Percentiles rank a stretch among this genome's conserved stretches.
These are phyloP conservation scores for Musca domestica DNA, from an alignment of 1,140 invertebrate species.

Conservation along the genomic window DNA sequence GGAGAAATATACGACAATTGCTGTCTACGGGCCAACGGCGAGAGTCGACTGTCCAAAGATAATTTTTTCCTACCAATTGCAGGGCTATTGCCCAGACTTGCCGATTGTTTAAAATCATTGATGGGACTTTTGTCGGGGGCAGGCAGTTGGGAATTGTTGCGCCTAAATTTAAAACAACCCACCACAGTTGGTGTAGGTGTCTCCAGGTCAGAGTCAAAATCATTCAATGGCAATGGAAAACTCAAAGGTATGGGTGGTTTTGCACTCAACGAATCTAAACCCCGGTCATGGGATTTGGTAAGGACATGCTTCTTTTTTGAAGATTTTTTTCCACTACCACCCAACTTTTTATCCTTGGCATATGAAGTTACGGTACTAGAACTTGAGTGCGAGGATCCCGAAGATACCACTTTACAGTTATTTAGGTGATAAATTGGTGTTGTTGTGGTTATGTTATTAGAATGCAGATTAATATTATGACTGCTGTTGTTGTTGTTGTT, in stretches of 20 bases:
- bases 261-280: neutral
- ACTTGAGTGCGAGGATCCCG: neutral
- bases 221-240: slow-evolving; percentile 14
- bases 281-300: slow-evolving; percentile 14
- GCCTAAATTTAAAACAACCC: slow-evolving; percentile 43
- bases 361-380: neutral
- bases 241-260: neutral
- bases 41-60: slow-evolving; percentile 40
- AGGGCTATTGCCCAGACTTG: slow-evolving; percentile 48
- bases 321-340: neutral
- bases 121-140: slow-evolving; percentile 21
- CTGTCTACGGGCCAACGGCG: slow-evolving; percentile 19
- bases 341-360: neutral
- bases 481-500: slow-evolving; percentile 19
- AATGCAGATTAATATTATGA: slow-evolving; percentile 15
- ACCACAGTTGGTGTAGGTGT: slow-evolving; percentile 34
- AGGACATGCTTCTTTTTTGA: slow-evolving; percentile 14
- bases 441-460: slow-evolving; percentile 17
- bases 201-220: slow-evolving; percentile 38
- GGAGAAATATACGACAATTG: slow-evolving; percentile 18
- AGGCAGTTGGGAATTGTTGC: slow-evolving; percentile 6
- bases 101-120: slow-evolving; percentile 24
- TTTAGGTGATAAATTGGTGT: neutral
- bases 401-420: neutral
- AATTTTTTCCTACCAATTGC: slow-evolving; percentile 46